Percentiles rank a stretch among this genome's conserved stretches.
phyloP scores from a whole-genome alignment of 1,140 invertebrate genomes.

The Drosophila repletoides region DNA sequence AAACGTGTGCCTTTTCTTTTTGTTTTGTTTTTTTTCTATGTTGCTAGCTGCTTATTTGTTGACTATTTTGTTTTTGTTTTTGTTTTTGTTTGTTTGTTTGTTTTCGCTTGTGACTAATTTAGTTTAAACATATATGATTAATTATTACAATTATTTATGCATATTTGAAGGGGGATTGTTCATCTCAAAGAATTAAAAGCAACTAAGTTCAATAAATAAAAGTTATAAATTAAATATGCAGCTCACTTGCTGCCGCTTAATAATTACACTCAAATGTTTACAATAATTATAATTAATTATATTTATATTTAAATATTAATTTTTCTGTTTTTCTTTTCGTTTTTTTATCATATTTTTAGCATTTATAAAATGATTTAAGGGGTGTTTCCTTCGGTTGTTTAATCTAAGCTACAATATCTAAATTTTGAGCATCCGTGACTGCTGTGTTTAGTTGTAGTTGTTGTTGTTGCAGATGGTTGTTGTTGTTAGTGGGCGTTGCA shows the following conservation, averaged over 20 bases:
- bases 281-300: constrained; percentile 14
- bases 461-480: constrained; percentile 53
- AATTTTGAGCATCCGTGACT: constrained; percentile 82
- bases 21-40: too few relatives aligned
- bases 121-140: constrained; percentile 4
- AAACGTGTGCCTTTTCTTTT: constrained; percentile 39
- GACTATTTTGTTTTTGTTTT: constrained; percentile 23
- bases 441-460: constrained; percentile 56
- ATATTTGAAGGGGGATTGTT: background rate
- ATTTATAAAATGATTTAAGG: constrained; percentile 67
- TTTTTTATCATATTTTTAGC: constrained; percentile 59
- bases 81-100: constrained; percentile 10
- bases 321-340: constrained; percentile 25
- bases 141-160: background rate
- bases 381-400: constrained; percentile 47
- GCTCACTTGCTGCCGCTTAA: constrained; percentile 30
- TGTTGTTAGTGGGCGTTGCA: constrained; percentile 48
- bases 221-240: constrained; percentile 34
- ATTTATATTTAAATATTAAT: constrained; percentile 43
- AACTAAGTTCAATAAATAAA: constrained; percentile 27
- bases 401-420: constrained; percentile 82
- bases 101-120: constrained; percentile 23
- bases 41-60: constrained; percentile 24
- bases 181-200: background rate
- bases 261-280: constrained; percentile 26